A percentile compares a stretch with the other conserved stretches of the same genome.
Evolutionary conservation across 2,888 invertebrate species (phyloP).

Genomic region (Nomada hirtipes): DNA sequence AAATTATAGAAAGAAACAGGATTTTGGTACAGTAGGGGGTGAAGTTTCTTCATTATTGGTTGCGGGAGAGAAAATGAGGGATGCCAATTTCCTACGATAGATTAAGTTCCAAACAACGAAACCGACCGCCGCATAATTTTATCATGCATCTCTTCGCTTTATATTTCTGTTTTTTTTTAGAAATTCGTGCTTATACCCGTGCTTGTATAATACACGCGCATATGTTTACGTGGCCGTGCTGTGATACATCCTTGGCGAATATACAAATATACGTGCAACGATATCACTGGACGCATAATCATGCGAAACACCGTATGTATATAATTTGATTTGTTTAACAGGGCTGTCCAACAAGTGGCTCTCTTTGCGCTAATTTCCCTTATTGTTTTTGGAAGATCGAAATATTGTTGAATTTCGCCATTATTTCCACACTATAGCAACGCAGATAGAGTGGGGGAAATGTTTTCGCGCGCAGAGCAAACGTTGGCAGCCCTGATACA

Average conservation of each 20-base stretch:
- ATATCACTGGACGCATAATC: slow-evolving; percentile 15
- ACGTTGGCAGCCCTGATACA: slow-evolving; percentile 17
- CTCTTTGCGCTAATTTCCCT: background rate
- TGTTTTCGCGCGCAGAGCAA: background rate
- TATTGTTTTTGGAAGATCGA: background rate
- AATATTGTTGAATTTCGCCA: background rate
- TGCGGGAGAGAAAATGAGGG: background rate
- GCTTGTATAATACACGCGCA: slow-evolving; percentile 17
- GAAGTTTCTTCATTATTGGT: slow-evolving; percentile 13
- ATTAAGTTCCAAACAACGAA: slow-evolving; percentile 76
- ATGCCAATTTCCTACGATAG: slow-evolving; percentile 56
- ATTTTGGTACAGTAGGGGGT: background rate
- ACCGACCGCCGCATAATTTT: slow-evolving; percentile 65
- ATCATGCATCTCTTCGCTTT: slow-evolving; percentile 68
- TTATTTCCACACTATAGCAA: background rate
- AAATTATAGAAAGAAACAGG: background rate
- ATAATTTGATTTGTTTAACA: background rate
- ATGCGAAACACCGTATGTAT: background rate
- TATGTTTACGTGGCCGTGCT: slow-evolving; percentile 51
- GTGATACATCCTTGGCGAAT: slow-evolving; percentile 41
- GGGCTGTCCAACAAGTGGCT: slow-evolving; percentile 17
- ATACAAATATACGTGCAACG: slow-evolving; percentile 47
- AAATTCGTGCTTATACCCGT: slow-evolving; percentile 25
- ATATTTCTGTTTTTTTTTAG: background rate
- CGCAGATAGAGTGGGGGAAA: background rate